phyloP scores from a whole-genome alignment of 2,888 invertebrate species.

The Ormia ochracea region DNA sequence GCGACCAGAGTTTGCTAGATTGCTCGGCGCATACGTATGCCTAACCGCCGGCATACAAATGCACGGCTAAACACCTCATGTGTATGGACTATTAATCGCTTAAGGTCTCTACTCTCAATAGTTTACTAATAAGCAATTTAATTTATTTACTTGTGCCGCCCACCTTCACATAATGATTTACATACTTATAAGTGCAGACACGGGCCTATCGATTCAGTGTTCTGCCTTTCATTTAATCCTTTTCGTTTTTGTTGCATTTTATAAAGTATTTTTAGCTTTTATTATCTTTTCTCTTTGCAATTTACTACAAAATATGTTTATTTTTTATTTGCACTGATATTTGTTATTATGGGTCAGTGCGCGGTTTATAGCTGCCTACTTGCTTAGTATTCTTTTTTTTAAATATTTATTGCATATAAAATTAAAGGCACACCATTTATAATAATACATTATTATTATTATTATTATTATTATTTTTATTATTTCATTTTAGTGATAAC shows the following conservation, averaged over 20 bases:
- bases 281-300: constrained; percentile 39
- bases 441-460: too few species aligned
- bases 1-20: too few species aligned
- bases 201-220: not conserved
- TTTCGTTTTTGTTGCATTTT: constrained; percentile 6
- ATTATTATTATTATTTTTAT: too few species aligned
- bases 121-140: too few species aligned
- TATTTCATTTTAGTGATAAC: constrained; percentile 48
- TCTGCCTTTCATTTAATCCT: not conserved
- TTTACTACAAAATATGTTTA: constrained; percentile 34
- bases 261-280: constrained; percentile 39
- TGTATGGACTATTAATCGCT: too few species aligned
- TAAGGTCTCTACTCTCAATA: too few species aligned
- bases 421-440: constrained; percentile 24
- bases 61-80: too few species aligned
- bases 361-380: constrained; percentile 51
- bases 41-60: too few species aligned
- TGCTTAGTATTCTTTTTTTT: constrained; percentile 20
- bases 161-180: too few species aligned
- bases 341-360: constrained; percentile 63
- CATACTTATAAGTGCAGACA: too few species aligned
- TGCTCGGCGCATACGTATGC: too few species aligned
- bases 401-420: constrained; percentile 27
- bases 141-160: too few species aligned
- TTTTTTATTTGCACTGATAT: constrained; percentile 42